Base-by-base conservation (phyloP, 2,888 invertebrate genomes). In the Eucriotettix oculatus region DNA sequence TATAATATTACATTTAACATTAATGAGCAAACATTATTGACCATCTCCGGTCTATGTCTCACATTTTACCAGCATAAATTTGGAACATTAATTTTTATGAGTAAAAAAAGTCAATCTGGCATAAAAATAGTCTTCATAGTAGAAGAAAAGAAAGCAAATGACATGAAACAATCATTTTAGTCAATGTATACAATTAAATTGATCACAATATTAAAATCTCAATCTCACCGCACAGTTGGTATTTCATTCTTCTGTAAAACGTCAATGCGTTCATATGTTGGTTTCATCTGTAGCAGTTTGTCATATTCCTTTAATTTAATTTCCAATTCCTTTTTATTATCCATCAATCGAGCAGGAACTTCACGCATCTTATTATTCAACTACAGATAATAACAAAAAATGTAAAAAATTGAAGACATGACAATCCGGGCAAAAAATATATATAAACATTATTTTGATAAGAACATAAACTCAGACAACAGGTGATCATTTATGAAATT, bases 281-380 rank as follows among this genome's bases (percentile, higher is more conserved):
- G 81, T 71, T 84, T 85, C 67, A 90, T 73, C 66, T 84, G 80
- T 56, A 87, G 74, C 56, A 91, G 71, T 61, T 79, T 78, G 63
- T 86, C 84, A 67, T 87, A 86, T 67, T 83, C 79, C 1, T 77
- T 75, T 54, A 85, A 82, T 61, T 82, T 77, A n/a, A 72, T 73
- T 66, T 82, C 82, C 1, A 91, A 69, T 57, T 83, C 77, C 58
- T 74, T 76, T 54, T 85, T 81, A 1, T 81, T 79, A 56, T 78
- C 75, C 59, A 78, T 76, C 56, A 90, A 75, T 69, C 81, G 78
- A 16, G 78, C 73, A 0, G 90, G 90, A 60, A 88, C 78, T 66
- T 80, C 80, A 70, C 81, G 76, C 56, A 88, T 83, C 76, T 86
- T 84, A 57, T 77, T 79, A 48, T 79, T 78, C 57, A 90, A 72